Evolutionary conservation across 2,888 invertebrate genomes (phyloP), one percentile per base, ranked within the genome.

Genomic region (Pyrrhia umbra): DNA sequence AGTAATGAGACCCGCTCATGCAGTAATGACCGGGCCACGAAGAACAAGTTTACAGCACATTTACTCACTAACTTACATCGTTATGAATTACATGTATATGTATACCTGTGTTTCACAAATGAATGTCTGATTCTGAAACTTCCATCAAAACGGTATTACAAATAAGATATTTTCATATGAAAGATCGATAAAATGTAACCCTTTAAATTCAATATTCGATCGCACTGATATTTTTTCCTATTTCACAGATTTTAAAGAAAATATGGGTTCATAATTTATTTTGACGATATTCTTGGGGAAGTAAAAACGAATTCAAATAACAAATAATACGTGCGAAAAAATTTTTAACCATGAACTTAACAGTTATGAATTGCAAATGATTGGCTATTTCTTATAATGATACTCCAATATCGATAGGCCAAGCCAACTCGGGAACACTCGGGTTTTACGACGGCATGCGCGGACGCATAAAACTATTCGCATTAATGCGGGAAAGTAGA

Each of bases 401-500:
- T 64, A 72, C 52, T 58, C 54, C 56, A 51, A 54, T 58, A 42
- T 56, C 63, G 63, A 78, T 75, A 47, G 59, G 39, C 56, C 27
- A 56, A 50, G 50, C 61, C 57, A 69, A 50, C 66, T 76, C 73
- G 63, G 65, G 45, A 61, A 60, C 64, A 47, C 43, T 55, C 63
- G 51, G 59, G 37, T 84, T 90, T 90, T 88, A 90, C 87, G 88
- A 88, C 77, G 66, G 75, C 79, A 65, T 87, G 86, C 86, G 85
- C 75, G 62, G 56, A 80, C 85, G 88, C 92, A 91, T 91, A 89
- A 89, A 90, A 85, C 80, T 65, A 65, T 64, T 69, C 68, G 65
- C 79, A 86, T 87, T 88, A 88, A 82, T 79, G 74, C 79, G 79
- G 74, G 84, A 87, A 86, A 88, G 81, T 86, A 74, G 80, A 75